A percentile compares a stretch with the other conserved stretches of the same genome.
Conservation (phyloP, 2,113 vertebrate genomes). For the Nestor notabilis region DNA sequence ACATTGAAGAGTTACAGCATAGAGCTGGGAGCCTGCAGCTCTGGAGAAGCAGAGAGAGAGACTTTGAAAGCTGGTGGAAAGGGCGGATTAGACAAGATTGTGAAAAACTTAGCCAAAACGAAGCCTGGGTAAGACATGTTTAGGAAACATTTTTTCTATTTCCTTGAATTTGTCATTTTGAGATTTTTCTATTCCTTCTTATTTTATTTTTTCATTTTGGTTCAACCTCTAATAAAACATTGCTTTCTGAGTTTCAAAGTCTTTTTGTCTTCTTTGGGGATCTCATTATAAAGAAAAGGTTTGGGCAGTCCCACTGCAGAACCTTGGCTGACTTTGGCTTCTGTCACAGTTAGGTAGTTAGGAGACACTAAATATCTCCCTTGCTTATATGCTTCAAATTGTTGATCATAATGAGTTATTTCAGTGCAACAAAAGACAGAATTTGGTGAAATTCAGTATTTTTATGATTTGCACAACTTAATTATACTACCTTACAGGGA, state of each 20-base stretch:
- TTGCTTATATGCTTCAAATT: neutral
- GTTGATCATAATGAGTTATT: neutral
- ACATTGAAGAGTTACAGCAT: neutral
- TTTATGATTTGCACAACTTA: neutral
- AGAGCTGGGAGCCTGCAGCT: neutral
- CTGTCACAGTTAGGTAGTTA: neutral
- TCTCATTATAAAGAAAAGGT: constrained; percentile 34
- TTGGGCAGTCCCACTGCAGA: neutral
- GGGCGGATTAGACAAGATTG: neutral
- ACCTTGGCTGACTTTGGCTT: neutral
- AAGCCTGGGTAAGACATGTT: neutral
- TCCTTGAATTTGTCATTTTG: neutral
- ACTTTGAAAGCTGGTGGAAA: neutral
- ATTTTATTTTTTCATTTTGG: neutral
- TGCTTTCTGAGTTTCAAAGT: neutral
- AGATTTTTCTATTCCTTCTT: neutral
- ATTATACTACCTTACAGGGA: neutral
- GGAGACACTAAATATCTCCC: neutral
- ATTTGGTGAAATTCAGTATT: neutral
- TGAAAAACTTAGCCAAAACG: neutral
- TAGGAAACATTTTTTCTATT: neutral
- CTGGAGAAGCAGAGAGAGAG: neutral
- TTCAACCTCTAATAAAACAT: neutral
- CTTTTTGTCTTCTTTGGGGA: constrained; percentile 7
- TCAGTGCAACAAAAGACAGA: neutral